Base-by-base conservation (phyloP, 1,140 invertebrate species). In the Apocrypta bakeri region DNA sequence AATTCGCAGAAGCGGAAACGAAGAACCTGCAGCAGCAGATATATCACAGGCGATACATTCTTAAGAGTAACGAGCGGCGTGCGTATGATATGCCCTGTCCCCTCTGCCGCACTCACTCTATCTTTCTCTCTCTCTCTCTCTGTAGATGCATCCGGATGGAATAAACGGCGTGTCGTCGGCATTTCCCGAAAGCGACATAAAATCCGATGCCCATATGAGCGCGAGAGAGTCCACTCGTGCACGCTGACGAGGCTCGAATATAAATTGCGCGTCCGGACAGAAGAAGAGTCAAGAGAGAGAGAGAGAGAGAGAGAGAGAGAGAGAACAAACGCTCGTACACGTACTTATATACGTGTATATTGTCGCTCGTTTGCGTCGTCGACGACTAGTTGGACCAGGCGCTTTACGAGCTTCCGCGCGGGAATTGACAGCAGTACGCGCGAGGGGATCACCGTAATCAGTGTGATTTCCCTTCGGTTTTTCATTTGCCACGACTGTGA, bases 151-250 rank as follows among this genome's bases (percentile, higher is more conserved):
- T 12, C 80, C 74, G 74, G 73, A 82, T 77, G 81, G 75, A 77
- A 78, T 64, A 64, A 82, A 48, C 68, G 75, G 63, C 29, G 48
- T n/a, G 74, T 56, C 27, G 42, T 31, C 48, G 68, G 21, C 25
- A 66, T 83, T 83, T 83, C 77, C 82, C 82, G 82, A 83, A 83
- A 83, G 69, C 77, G 48, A 83, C 82, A 79, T 83, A 83, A 83
- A 83, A 83, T 83, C 76, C 76, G 29, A 37, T 81, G 72, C 71
- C 79, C 66, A 77, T 77, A 78, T 64, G 75, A 78, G 74, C 64
- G 11, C 42, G 61, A n/a, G n/a, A 63, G 48, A 29, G 31, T 42
- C 40, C 31, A 27, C 66, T 69, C 68, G 42, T 48, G 64, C 66
- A 24, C 40, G 66, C 64, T 72, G 69, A 83, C 75, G 76, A 72